phyloP scores from a whole-genome alignment of 2,888 invertebrate genomes.

The Thera obeliscata region DNA sequence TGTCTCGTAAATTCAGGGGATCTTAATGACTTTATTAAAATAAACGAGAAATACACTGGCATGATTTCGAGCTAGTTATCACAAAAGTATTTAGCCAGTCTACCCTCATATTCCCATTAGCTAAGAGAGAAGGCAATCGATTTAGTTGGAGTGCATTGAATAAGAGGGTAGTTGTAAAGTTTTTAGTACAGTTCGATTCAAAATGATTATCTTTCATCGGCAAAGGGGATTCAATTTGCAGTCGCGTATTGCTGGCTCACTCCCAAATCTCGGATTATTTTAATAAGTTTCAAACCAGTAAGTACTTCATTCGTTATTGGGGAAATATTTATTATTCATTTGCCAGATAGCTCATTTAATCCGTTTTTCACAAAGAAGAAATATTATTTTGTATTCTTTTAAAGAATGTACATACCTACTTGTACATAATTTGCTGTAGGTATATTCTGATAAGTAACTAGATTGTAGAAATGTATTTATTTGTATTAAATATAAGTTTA shows the following conservation, averaged over 20 bases:
- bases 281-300: conserved; percentile 37
- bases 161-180: too few species aligned
- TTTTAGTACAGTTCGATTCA: not conserved
- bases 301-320: conserved; percentile 12
- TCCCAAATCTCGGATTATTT: conserved; percentile 42
- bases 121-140: too few species aligned
- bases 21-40: too few species aligned
- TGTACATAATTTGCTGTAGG: too few species aligned
- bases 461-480: not conserved
- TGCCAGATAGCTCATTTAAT: not conserved
- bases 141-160: too few species aligned
- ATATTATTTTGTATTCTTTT: not conserved
- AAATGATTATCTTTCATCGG: conserved; percentile 31
- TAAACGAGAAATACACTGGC: too few species aligned
- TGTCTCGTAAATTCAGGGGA: too few species aligned
- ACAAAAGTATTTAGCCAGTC: too few species aligned
- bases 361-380: not conserved
- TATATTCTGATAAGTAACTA: too few species aligned
- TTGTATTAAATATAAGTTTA: not conserved
- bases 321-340: conserved; percentile 7
- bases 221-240: conserved; percentile 43
- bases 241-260: conserved; percentile 43
- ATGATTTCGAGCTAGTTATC: too few species aligned
- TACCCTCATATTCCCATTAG: too few species aligned
- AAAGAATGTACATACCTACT: not conserved